phyloP scores from a whole-genome alignment of 2,888 invertebrate genomes.

The Protodeltote pygarga region DNA sequence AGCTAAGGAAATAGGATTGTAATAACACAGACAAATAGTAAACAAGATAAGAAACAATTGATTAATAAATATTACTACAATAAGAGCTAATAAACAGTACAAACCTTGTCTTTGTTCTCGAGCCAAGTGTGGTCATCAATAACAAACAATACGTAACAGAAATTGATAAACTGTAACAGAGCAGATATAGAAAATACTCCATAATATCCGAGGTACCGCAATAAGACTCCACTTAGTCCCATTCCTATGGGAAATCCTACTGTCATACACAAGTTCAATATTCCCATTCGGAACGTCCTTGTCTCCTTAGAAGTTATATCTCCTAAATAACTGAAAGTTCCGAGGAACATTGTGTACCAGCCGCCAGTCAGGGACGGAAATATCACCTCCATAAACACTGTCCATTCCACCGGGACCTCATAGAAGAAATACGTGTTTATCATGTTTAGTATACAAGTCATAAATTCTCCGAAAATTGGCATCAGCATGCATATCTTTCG shows the following conservation, averaged over 20 bases:
- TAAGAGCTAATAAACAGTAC: conserved; percentile 33
- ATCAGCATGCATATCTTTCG: conserved; percentile 87
- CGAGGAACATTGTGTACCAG: conserved; percentile 87
- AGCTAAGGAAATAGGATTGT: no score
- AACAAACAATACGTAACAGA: conserved; percentile 76
- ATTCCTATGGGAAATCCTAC: conserved; percentile 81
- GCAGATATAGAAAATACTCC: conserved; percentile 83
- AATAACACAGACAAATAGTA: no score
- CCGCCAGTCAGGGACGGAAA: conserved; percentile 85
- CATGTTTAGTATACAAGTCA: conserved; percentile 81
- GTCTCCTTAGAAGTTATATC: conserved; percentile 86
- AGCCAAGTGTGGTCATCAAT: conserved; percentile 81
- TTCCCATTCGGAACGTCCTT: conserved; percentile 88
- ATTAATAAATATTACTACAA: conserved; percentile 2
- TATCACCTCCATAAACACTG: conserved; percentile 84
- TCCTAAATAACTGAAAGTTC: conserved; percentile 88
- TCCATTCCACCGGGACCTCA: conserved; percentile 84
- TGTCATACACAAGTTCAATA: conserved; percentile 82
- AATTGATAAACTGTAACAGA: conserved; percentile 72
- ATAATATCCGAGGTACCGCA: conserved; percentile 81
- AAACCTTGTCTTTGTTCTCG: conserved; percentile 73
- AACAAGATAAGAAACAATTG: no score
- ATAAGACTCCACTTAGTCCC: conserved; percentile 76
- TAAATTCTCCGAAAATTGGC: conserved; percentile 85
- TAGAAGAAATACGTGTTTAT: conserved; percentile 86